Evolutionary conservation across 2,797 vertebrate species (phyloP), one percentile per base, ranked within the genome.

Genomic region (Hybognathus amarus): DNA sequence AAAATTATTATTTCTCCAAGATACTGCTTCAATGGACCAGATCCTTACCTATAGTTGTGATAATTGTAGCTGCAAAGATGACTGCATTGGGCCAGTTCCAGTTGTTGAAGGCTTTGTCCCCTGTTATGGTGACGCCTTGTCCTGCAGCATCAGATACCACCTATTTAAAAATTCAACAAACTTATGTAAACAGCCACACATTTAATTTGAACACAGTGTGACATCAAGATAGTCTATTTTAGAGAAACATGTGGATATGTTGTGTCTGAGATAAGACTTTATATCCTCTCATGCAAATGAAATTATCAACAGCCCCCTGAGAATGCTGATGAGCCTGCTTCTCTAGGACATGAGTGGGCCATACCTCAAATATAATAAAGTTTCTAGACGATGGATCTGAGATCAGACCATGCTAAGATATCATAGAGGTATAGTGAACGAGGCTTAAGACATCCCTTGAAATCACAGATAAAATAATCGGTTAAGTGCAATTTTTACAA

Each of bases 21-120:
- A 27, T 61, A 15, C 59, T 63, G 40, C 1, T 18, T 47, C 24
- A 42, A 69, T 61, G 17, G 38, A 63, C 59, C 59, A 22, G 75
- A 82, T 75, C 88, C 92, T 90, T 91, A 98, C 98, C 98, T 0
- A 99, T 99, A 22, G 98, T 99, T 52, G 98, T 99, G 90, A 99
- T 99, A 79, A 99, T 97, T 0, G 98, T 99, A 83, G 98, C 98
- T 56, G 98, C 97, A 86, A 99, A 99, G 90, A 99, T 99, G 87
- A 99, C 97, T 0, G 98, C 98, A 0, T 99, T 99, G 15, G 98
- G 96, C 98, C 98, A 99, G 86, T 99, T 99, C 98, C 98, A 99
- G 91, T 99, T 98, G 93, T 99, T 99, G 89, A 99, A 99, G 40
- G 97, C 96, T 88, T 95, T 96, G 83, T 95, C 97, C 85, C 97